Percentiles rank a stretch among this genome's conserved stretches.
Evolutionary conservation across 2,113 vertebrate species (phyloP).

Genomic region (Saguinus imperator): DNA sequence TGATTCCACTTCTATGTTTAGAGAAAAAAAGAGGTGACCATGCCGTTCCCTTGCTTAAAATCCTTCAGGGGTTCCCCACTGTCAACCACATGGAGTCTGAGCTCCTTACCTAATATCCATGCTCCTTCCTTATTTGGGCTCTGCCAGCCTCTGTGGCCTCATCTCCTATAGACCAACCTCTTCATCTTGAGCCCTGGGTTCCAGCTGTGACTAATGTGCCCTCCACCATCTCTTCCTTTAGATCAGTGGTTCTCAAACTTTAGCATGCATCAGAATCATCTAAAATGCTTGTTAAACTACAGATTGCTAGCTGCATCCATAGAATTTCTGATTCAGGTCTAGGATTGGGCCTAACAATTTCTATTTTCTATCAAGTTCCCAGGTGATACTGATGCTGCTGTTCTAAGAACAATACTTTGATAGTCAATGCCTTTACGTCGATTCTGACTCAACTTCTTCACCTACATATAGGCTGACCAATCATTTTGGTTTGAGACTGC

Average conservation of each 20-base stretch:
- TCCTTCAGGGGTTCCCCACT: neutral
- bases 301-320: neutral
- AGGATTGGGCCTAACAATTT: neutral
- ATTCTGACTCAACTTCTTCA: neutral
- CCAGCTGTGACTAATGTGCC: neutral
- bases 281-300: neutral
- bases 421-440: neutral
- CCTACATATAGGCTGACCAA: neutral
- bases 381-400: neutral
- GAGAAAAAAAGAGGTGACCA: neutral
- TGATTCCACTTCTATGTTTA: neutral
- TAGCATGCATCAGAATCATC: neutral
- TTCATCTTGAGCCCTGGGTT: neutral
- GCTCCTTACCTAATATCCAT: neutral
- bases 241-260: neutral
- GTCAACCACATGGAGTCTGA: neutral
- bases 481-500: neutral
- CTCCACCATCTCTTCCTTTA: neutral
- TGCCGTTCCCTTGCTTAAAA: neutral
- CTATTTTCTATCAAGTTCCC: neutral
- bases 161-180: neutral
- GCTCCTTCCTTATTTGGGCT: neutral
- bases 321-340: slow-evolving; percentile 11
- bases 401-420: neutral
- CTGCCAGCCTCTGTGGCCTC: neutral